Conservation (phyloP, 2,113 vertebrate genomes). For the Amphiprion percula region DNA sequence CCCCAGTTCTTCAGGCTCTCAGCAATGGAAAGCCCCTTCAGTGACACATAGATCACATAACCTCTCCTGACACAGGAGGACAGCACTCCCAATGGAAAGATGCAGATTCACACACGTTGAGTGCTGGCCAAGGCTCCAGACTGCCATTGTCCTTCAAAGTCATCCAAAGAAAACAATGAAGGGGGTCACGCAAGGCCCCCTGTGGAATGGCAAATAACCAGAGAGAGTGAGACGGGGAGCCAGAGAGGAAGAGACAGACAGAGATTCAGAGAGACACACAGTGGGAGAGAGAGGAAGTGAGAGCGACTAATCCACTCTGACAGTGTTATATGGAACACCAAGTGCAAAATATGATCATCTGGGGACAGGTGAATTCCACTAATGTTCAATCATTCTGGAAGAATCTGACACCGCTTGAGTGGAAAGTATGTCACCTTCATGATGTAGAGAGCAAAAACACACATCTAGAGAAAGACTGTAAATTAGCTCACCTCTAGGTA, state of each 20-base stretch:
- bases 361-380: conserved; percentile 66
- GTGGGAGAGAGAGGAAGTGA: conserved; percentile 33
- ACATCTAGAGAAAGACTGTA: conserved; percentile 31
- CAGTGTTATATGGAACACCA: conserved; percentile 53
- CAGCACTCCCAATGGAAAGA: conserved; percentile 76
- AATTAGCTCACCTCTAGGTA: conserved; percentile 33
- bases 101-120: conserved; percentile 73
- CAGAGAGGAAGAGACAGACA: conserved; percentile 29
- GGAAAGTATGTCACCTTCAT: conserved; percentile 56
- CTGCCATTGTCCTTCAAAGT: conserved; percentile 77
- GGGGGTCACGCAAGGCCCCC: conserved; percentile 70
- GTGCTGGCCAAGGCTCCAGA: conserved; percentile 69
- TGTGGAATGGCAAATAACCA: conserved; percentile 73
- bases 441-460: conserved; percentile 50
- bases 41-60: conserved; percentile 80
- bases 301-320: conserved; percentile 52
- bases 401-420: conserved; percentile 48
- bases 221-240: conserved; percentile 44
- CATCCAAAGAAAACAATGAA: conserved; percentile 77
- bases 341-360: conserved; percentile 69
- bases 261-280: conserved; percentile 10
- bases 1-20: conserved; percentile 45
- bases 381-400: conserved; percentile 62
- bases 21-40: conserved; percentile 78
- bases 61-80: conserved; percentile 75